Percentiles rank a stretch among this genome's conserved stretches.
These are phyloP conservation scores for Hybos culiciformis DNA, from an alignment of 2,888 invertebrate genomes.

Conservation along the genomic window DNA sequence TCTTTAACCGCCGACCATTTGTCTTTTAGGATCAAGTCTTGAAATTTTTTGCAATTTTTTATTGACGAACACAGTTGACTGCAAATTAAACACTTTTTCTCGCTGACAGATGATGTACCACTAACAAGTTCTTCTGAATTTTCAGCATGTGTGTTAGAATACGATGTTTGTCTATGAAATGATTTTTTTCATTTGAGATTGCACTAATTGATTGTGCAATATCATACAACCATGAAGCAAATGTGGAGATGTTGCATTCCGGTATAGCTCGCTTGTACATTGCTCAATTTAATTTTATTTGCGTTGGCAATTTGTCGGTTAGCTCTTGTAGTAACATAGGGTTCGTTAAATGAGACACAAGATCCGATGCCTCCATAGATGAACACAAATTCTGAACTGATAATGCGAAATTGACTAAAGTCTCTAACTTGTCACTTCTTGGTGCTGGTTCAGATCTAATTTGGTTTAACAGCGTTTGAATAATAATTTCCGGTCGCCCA, in stretches of 20 bases:
- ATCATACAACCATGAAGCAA: slow-evolving; percentile 6
- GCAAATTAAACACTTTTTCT: slow-evolving; percentile 4
- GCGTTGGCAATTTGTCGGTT: slow-evolving; percentile 4
- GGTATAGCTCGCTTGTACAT: slow-evolving; percentile 4
- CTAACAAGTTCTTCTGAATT: too few relatives aligned
- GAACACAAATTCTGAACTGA: slow-evolving; percentile 7
- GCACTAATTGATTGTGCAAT: slow-evolving; percentile 3
- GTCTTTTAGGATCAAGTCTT: neutral
- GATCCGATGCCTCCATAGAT: slow-evolving; percentile 1
- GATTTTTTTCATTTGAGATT: too few relatives aligned
- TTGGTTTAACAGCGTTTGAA: neutral
- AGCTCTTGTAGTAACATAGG: slow-evolving; percentile 8
- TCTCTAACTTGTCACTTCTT: slow-evolving; percentile 6
- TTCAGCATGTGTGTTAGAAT: too few relatives aligned
- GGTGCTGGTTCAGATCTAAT: neutral
- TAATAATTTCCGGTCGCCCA: slow-evolving; percentile 6
- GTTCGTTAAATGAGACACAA: slow-evolving; percentile 2
- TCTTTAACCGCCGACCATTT: slow-evolving; percentile 5
- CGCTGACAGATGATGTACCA: too few relatives aligned
- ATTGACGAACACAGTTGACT: neutral
- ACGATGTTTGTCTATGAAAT: too few relatives aligned
- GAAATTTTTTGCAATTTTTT: slow-evolving; percentile 2
- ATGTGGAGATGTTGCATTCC: neutral
- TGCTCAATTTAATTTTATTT: slow-evolving; percentile 7
- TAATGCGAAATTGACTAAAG: slow-evolving; percentile 5